Evolutionary conservation across 2,797 vertebrate genomes (phyloP), one percentile per base, ranked within the genome.

Genomic region (Periophthalmus magnuspinnatus): DNA sequence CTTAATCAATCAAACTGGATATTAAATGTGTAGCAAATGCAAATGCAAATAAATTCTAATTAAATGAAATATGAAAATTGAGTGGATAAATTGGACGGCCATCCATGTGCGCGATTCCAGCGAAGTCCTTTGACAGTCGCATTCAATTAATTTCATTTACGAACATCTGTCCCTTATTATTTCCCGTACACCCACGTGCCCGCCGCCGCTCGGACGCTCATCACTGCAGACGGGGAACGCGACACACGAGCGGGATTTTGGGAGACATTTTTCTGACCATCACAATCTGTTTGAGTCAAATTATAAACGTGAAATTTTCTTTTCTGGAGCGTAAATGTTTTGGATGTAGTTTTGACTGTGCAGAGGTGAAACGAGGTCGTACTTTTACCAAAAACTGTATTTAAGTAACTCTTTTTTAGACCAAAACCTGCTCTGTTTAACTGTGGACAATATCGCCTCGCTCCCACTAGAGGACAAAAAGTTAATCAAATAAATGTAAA

Each of bases 141-240:
- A 11, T 63, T 63, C 21, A 63, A 45, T 45, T 22, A 24, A 63
- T 63, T 11, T 16, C 14, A 63, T 63, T 63, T 63, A 28, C 38
- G 17, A 63, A 63, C 61, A 47, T 45, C 36, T 24, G 36, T 41
- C 5, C 5, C 13, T 47, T 22, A 45, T 63, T 47, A 21, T 62
- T 22, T 47, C 21, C 17, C 21, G 4, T 1, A 10, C 28, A 10
- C 28, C 8, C 28, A 58, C 57, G 19, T 33, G 28, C 28, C 14
- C 57, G 16, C 11, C 24, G 22, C 5, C 21, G 22, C 54, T 56
- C 56, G 10, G 54, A 56, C 22, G n/a, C n/a, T n/a, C 22, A 13
- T 47, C 45, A 17, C 3, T 47, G 45, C 16, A 48, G 47, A 48
- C 47, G 5, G 17, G 45, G 14, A 48, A 48, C 4, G 2, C 14